phyloP scores from a whole-genome alignment of 2,797 vertebrate species.

The Anguilla obscura region DNA sequence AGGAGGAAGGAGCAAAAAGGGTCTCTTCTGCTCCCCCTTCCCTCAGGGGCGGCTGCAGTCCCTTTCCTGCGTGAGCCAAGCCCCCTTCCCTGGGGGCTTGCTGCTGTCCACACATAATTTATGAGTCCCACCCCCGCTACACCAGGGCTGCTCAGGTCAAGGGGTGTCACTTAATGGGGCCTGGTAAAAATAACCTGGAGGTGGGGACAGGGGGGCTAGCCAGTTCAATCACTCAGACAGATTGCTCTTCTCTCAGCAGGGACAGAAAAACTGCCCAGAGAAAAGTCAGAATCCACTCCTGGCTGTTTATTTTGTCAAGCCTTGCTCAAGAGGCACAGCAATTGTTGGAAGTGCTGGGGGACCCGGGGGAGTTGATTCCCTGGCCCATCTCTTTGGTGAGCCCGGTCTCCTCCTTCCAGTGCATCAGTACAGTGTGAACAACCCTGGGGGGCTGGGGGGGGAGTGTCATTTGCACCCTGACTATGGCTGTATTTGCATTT shows the following conservation, averaged over 20 bases:
- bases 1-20: not conserved
- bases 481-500: not conserved
- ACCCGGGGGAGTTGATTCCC: not conserved
- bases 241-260: not conserved
- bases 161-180: not conserved
- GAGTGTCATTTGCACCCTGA: not conserved
- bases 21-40: not conserved
- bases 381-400: not conserved
- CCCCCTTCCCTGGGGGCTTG: not conserved
- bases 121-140: not conserved
- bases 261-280: not conserved
- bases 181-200: not conserved
- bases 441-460: not conserved
- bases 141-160: slow-evolving; percentile 11
- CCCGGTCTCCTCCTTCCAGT: not conserved
- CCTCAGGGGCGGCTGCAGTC: not conserved
- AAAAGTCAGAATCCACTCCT: not conserved
- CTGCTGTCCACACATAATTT: not conserved
- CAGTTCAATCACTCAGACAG: not conserved
- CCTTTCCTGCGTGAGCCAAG: too few relatives aligned
- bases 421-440: not conserved
- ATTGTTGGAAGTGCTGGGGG: not conserved
- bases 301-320: not conserved
- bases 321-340: not conserved
- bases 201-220: not conserved